These are phyloP conservation scores for Rhingia campestris DNA, from an alignment of 2,888 invertebrate genomes.

Conservation along the genomic window DNA sequence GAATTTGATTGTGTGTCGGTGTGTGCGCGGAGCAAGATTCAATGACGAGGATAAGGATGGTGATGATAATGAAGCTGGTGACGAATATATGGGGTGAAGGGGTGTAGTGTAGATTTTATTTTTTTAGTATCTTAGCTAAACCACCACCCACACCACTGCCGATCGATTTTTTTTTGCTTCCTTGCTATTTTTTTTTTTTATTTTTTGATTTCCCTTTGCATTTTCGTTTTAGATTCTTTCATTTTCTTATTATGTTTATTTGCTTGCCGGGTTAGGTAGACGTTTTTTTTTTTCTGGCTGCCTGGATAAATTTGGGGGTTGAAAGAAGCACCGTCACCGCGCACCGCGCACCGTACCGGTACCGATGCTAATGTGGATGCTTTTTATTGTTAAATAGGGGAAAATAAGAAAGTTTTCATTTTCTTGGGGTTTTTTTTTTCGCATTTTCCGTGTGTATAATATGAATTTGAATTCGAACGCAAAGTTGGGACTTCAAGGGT, in stretches of 20 bases:
- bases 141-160: conserved; percentile 9
- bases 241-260: conserved; percentile 60
- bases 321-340: neutral
- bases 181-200: conserved; percentile 28
- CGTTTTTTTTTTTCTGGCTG: conserved; percentile 2
- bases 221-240: conserved; percentile 36
- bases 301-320: neutral
- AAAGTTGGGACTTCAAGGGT: neutral
- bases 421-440: conserved; percentile 5
- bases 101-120: conserved; percentile 33
- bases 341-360: conserved; percentile 28
- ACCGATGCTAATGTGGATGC: conserved; percentile 68
- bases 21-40: neutral
- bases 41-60: conserved; percentile 4
- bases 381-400: conserved; percentile 69
- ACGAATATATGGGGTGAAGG: conserved; percentile 53
- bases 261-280: conserved; percentile 45
- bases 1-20: conserved; percentile 38
- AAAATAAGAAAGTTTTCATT: conserved; percentile 51
- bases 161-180: conserved; percentile 48
- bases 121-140: conserved; percentile 8
- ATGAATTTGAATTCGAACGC: conserved; percentile 52
- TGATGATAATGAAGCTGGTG: conserved; percentile 62
- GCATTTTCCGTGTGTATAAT: conserved; percentile 37
- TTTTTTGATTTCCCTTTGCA: conserved; percentile 52